Conservation (phyloP, 2,888 invertebrate species). For the Mactromeris polynyma region DNA sequence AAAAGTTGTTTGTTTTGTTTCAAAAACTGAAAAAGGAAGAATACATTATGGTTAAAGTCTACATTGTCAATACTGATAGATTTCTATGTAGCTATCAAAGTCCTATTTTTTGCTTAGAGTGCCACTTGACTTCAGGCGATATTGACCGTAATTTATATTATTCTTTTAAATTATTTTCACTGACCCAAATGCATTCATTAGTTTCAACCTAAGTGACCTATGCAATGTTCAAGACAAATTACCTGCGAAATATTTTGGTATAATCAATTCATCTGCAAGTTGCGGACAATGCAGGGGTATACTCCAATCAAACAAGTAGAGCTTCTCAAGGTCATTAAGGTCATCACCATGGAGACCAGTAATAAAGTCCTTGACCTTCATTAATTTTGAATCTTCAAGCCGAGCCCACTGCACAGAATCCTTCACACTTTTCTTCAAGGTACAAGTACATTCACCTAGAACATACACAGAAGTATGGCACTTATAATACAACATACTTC, state of each 20-base stretch:
- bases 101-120: too few relatives aligned
- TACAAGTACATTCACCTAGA: conserved; percentile 74
- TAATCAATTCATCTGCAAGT: conserved; percentile 78
- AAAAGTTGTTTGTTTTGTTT: too few relatives aligned
- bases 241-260: conserved; percentile 85
- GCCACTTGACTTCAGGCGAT: too few relatives aligned
- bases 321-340: conserved; percentile 29
- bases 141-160: too few relatives aligned
- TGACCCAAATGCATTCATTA: too few relatives aligned
- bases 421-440: conserved; percentile 72
- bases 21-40: too few relatives aligned
- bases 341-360: conserved; percentile 43
- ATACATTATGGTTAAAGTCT: too few relatives aligned
- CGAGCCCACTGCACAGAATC: conserved; percentile 83
- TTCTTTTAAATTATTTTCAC: too few relatives aligned
- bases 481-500: neutral
- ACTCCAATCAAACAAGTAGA: conserved; percentile 86
- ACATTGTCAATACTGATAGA: too few relatives aligned
- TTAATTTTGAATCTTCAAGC: conserved; percentile 74
- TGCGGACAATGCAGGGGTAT: conserved; percentile 82
- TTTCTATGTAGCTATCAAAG: too few relatives aligned
- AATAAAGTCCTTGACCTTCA: conserved; percentile 76
- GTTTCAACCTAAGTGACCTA: too few relatives aligned
- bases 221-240: too few relatives aligned
- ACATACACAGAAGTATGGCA: neutral